These are phyloP conservation scores for Noctua comes DNA, from an alignment of 2,888 invertebrate genomes.

Conservation along the genomic window DNA sequence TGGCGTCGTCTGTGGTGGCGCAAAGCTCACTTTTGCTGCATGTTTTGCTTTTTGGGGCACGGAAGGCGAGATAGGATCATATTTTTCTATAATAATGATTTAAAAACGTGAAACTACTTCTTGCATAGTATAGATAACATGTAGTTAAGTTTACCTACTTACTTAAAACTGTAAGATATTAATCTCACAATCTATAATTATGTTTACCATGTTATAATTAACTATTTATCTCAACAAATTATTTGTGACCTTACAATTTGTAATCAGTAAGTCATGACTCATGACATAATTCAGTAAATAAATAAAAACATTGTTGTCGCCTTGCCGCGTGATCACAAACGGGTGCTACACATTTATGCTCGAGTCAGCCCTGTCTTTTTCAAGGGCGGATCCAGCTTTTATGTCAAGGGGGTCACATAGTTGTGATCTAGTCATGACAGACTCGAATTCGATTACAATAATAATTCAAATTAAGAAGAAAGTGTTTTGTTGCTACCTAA, in stretches of 20 bases:
- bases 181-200: not conserved
- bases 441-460: no score
- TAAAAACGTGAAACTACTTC: not conserved
- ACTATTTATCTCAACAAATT: conserved; percentile 2
- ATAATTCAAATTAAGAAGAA: no score
- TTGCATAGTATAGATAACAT: not conserved
- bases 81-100: not conserved
- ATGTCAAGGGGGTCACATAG: no score
- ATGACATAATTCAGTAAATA: not conserved
- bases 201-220: not conserved
- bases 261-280: not conserved
- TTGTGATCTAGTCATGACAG: no score
- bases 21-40: not conserved
- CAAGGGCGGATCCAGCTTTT: no score
- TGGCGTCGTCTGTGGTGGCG: not conserved
- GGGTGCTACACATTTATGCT: no score
- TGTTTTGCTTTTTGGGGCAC: no score
- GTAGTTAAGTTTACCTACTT: not conserved
- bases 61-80: not conserved
- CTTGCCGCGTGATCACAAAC: no score
- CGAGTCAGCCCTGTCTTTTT: no score
- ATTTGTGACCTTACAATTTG: conserved; percentile 13
- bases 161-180: not conserved
- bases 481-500: no score
- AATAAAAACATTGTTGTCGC: not conserved